Evolutionary conservation across 2,888 invertebrate genomes (phyloP).

Genomic region (Proisotoma minuta): DNA sequence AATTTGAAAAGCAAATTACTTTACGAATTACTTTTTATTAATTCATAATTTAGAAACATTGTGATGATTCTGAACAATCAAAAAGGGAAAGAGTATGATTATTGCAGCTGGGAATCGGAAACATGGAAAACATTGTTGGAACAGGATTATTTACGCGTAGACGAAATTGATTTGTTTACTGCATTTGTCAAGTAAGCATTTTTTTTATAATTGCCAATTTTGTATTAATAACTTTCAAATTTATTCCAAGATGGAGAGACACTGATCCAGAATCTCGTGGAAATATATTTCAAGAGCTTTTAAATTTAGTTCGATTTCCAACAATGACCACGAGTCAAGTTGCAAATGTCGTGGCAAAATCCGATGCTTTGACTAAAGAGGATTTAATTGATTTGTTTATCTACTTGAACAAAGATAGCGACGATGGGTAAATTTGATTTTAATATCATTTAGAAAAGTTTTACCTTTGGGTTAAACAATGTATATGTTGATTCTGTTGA

Average conservation of each 20-base stretch:
- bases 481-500: too few species aligned
- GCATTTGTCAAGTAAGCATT: not conserved
- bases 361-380: not conserved
- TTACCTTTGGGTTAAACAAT: too few species aligned
- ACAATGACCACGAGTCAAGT: not conserved
- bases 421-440: too few species aligned
- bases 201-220: too few species aligned
- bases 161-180: not conserved
- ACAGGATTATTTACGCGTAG: not conserved
- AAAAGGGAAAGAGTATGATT: not conserved
- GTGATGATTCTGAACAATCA: too few species aligned
- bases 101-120: not conserved
- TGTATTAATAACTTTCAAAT: not conserved
- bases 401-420: not conserved
- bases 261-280: not conserved
- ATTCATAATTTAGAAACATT: too few species aligned
- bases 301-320: not conserved
- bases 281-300: not conserved
- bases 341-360: not conserved
- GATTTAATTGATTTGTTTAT: not conserved
- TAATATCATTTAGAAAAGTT: too few species aligned
- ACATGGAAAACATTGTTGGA: not conserved
- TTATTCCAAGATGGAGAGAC: not conserved
- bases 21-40: too few species aligned
- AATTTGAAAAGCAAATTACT: too few species aligned